Evolutionary conservation across 2,888 invertebrate species (phyloP).

Genomic region (Pocota personata): DNA sequence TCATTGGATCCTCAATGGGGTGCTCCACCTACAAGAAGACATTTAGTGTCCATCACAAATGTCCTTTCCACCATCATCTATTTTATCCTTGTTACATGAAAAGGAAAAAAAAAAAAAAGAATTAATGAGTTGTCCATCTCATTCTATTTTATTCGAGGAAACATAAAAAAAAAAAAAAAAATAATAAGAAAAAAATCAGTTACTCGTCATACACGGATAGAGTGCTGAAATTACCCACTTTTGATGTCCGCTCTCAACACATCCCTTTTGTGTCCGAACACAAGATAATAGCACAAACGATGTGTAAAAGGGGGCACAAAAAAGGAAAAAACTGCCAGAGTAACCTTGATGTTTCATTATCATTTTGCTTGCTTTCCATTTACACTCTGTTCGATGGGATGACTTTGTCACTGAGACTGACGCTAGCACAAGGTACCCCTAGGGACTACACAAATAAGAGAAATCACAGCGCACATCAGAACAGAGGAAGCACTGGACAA

Average conservation of each 20-base stretch:
- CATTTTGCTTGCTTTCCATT: conserved; percentile 22
- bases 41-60: conserved; percentile 17
- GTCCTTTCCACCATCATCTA: conserved; percentile 16
- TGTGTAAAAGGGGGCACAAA: not conserved
- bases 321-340: not conserved
- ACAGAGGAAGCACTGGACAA: conserved; percentile 22
- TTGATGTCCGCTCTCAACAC: conserved; percentile 13
- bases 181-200: not conserved
- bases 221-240: conserved; percentile 35
- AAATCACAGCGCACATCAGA: not conserved
- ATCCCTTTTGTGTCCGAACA: conserved; percentile 1
- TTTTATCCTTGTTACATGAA: not conserved
- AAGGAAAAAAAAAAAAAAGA: not conserved
- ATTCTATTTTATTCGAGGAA: conserved; percentile 1
- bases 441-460: conserved; percentile 21
- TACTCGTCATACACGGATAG: conserved; percentile 19
- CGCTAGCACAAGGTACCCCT: not conserved
- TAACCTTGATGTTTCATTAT: conserved; percentile 33
- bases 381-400: conserved; percentile 13
- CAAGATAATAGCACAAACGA: not conserved
- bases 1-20: conserved; percentile 8
- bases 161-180: not conserved
- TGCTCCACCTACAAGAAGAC: conserved; percentile 11
- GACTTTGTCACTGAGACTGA: not conserved
- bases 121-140: conserved; percentile 24